Evolutionary conservation across 2,797 vertebrate species (phyloP), one percentile per base, ranked within the genome.

Genomic region (Antennarius maculatus): DNA sequence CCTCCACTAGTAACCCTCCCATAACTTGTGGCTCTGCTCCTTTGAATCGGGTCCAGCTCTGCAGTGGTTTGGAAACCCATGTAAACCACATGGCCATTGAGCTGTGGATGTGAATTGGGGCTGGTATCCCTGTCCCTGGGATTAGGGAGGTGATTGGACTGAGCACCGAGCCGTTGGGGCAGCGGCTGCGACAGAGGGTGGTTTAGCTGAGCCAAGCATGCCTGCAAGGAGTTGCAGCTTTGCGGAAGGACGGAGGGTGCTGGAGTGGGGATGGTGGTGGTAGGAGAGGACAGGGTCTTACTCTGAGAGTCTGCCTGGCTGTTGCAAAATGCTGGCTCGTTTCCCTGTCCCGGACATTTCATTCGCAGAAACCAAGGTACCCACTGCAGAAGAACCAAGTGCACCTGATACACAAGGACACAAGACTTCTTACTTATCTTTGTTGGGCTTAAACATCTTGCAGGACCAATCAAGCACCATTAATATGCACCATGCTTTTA

Each of bases 291-390:
- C 50, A 87, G 52, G 45, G 74, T 82, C 74, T 87, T 91, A 77
- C 83, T 93, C 61, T 91, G 92, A 15, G 82, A 80, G 34, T 90
- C 91, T 2, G 73, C 84, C 34, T 89, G 92, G 81, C 88, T 88
- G 66, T 83, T 87, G 15, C 91, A 90, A 1, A 87, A 85, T 13
- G 80, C 72, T 0, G 85, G 82, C 1, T 90, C 89, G 0, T 18
- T 79, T 28, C 83, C 77, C 46, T 94, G 92, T 3, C 93, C 93
- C 0, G 94, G 94, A 43, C 93, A 91, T 72, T 94, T 95, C 93
- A 94, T 94, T 16, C 93, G 83, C 67, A 94, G 74, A 73, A 94
- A 94, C 93, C 93, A 94, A 47, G 94, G 93, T 45, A 95, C 86
- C 93, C 93, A 94, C 89, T 94, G 93, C 41, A 95, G 91, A 75